Evolutionary conservation across 2,113 vertebrate species (phyloP), one percentile per base, ranked within the genome.

Genomic region (Stegostoma tigrinum): DNA sequence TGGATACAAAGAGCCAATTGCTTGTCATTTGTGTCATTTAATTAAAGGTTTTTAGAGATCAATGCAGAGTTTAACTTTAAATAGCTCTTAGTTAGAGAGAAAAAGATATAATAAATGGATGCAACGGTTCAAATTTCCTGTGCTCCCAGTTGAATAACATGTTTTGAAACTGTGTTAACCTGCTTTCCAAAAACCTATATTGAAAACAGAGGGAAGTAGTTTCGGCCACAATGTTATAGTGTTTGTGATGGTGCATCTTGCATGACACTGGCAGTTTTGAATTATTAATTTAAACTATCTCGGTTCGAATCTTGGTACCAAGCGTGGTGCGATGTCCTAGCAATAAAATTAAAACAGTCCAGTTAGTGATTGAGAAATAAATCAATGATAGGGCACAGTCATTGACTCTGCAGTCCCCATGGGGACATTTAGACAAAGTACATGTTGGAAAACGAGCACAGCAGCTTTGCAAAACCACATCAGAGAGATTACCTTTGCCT

Each of bases 291-390:
- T 6, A 70, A 24, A 24, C 21, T 24, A 30, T 91, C 55, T 66
- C 61, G 8, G n/a, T 17, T 23, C 15, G 34, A 21, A 34, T 0
- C 55, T 55, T n/a, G 45, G 45, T 64, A 61, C 55, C 38, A 83
- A 61, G 87, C 64, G 45, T 12, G 23, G 45, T 30, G 10, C 48
- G 15, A 17, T 61, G 72, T 89, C 52, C 55, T n/a, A 8, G 89
- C 15, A 17, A 15, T 66, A 93, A 66, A 93, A 93, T 93, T 93
- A 93, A 83, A 83, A 66, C 34, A 66, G 89, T 66, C 61, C 89
- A 93, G 55, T 38, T 2, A 23, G 8, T 15, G 66, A 83, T 1
- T 42, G 4, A 66, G 66, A 23, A 93, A 19, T 34, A 0, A 87
- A 87, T 87, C 17, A 34, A 34, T n/a, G 15, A n/a, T 27, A 52